Evolutionary conservation across 2,888 invertebrate species (phyloP).

Genomic region (Dasysyrphus albostriatus): DNA sequence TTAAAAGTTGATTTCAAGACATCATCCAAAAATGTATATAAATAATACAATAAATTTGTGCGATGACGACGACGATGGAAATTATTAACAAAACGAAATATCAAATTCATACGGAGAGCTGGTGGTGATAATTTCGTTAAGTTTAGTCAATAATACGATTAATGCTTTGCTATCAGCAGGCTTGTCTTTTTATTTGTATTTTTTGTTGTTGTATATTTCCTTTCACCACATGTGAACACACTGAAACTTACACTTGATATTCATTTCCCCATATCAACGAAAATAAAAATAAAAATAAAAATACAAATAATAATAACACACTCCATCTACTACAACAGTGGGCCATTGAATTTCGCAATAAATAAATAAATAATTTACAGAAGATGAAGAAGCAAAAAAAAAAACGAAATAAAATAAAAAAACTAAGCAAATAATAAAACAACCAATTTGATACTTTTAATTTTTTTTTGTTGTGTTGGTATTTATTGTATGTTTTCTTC

Average conservation of each 20-base stretch:
- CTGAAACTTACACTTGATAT: constrained; percentile 33
- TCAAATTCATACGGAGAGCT: neutral
- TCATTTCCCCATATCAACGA: constrained; percentile 50
- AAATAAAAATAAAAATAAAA: constrained; percentile 12
- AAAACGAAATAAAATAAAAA: neutral
- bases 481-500: constrained; percentile 1
- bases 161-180: constrained; percentile 4
- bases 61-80: neutral
- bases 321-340: constrained; percentile 50
- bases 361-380: constrained; percentile 43
- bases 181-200: neutral
- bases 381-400: constrained; percentile 10
- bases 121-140: constrained; percentile 54
- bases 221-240: constrained; percentile 69
- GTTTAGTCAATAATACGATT: constrained; percentile 55
- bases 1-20: constrained; percentile 5
- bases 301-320: constrained; percentile 48
- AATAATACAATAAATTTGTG: constrained; percentile 1
- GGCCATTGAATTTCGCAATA: constrained; percentile 56
- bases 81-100: constrained; percentile 45
- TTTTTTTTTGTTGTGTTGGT: neutral
- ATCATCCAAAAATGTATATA: neutral
- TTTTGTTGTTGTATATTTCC: constrained; percentile 29
- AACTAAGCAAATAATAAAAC: constrained; percentile 47
- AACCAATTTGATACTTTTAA: constrained; percentile 17